Conservation (phyloP, 2,888 invertebrate genomes). For the Aphidoletes aphidimyza region DNA sequence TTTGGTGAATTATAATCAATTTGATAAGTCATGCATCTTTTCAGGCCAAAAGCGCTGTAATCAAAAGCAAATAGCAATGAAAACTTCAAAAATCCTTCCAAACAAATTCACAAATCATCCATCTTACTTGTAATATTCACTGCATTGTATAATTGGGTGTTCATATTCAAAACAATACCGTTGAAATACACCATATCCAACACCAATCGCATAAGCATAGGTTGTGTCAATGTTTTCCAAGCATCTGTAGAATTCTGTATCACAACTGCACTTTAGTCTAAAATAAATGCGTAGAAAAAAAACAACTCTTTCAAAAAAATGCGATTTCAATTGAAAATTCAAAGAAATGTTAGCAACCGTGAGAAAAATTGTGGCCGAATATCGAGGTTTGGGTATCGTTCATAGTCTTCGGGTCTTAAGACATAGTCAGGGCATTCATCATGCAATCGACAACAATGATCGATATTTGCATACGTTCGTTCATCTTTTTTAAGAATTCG, state of each 20-base stretch:
- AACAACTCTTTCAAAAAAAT: too few species aligned
- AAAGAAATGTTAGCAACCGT: neutral
- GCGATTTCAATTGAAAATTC: neutral
- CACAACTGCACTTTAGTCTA: constrained; percentile 53
- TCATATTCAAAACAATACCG: constrained; percentile 52
- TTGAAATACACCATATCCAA: constrained; percentile 48
- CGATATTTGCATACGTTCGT: constrained; percentile 34
- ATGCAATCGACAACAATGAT: constrained; percentile 47
- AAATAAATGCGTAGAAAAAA: too few species aligned
- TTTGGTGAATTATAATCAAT: constrained; percentile 8
- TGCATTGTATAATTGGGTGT: constrained; percentile 29
- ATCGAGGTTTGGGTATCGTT: constrained; percentile 43
- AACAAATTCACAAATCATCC: neutral
- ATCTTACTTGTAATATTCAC: constrained; percentile 42
- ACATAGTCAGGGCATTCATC: constrained; percentile 54
- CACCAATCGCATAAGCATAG: neutral
- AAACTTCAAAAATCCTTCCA: neutral
- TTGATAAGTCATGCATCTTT: constrained; percentile 19
- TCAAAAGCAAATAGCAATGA: neutral
- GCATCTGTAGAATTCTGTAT: constrained; percentile 40
- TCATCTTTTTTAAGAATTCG: neutral
- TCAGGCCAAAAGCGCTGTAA: neutral
- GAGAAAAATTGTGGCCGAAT: constrained; percentile 18
- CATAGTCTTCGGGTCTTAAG: neutral
- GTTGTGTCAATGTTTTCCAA: neutral